Conservation (phyloP, 2,113 vertebrate species). For the Amphilophus citrinellus region DNA sequence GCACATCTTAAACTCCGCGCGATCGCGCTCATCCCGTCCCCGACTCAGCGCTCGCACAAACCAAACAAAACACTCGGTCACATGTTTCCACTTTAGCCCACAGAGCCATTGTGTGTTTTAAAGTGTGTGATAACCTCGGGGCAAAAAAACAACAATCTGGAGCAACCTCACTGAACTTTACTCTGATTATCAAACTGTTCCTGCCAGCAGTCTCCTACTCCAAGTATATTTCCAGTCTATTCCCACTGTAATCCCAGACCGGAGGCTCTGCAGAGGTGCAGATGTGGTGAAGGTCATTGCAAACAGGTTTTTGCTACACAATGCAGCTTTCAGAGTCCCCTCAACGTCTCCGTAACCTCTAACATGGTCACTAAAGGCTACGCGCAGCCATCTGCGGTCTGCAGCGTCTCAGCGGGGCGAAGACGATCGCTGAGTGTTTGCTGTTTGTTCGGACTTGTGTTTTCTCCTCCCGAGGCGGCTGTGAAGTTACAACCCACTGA, state of each 20-base stretch:
- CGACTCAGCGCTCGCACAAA: slow-evolving; percentile 1
- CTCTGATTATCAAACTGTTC: slow-evolving; percentile 26
- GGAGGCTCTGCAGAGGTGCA: slow-evolving; percentile 2
- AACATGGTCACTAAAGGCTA: background rate
- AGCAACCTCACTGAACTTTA: slow-evolving; percentile 39
- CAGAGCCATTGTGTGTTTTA: slow-evolving; percentile 33
- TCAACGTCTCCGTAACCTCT: slow-evolving; percentile 5
- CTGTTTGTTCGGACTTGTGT: slow-evolving; percentile 31
- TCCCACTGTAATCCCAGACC: background rate
- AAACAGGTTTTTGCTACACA: background rate
- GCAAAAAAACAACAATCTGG: slow-evolving; percentile 30
- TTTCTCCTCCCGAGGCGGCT: slow-evolving; percentile 1
- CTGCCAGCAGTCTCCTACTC: background rate
- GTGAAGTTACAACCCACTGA: slow-evolving; percentile 30
- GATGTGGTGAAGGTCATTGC: background rate
- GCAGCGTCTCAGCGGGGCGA: slow-evolving; percentile 4
- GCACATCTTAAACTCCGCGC: background rate
- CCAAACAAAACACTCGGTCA: slow-evolving; percentile 7
- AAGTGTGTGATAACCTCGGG: slow-evolving; percentile 8
- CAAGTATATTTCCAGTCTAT: background rate
- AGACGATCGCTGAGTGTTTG: slow-evolving; percentile 25
- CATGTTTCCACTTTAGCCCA: slow-evolving; percentile 20
- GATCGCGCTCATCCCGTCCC: background rate
- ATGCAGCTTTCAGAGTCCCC: background rate
- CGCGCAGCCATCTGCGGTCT: slow-evolving; percentile 9